Conservation (phyloP, 2,888 invertebrate species). For the Clepsis dumicolana region DNA sequence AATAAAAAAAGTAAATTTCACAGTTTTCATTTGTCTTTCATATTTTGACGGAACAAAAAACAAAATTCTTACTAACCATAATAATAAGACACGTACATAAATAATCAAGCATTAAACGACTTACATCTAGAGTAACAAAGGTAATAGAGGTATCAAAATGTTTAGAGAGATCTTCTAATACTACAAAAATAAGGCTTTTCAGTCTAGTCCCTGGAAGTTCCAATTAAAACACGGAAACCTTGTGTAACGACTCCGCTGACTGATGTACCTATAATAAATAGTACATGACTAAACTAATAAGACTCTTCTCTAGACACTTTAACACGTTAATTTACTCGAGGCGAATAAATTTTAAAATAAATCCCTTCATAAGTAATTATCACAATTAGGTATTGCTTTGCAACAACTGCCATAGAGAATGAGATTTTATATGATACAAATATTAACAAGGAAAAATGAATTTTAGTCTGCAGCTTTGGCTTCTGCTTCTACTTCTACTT, state of each 20-base stretch:
- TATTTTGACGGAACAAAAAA: slow-evolving; percentile 21
- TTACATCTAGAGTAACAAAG: slow-evolving; percentile 28
- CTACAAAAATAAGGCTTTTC: slow-evolving; percentile 40
- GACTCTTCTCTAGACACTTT: slow-evolving; percentile 38
- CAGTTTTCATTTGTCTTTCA: slow-evolving; percentile 13
- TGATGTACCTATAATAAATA: slow-evolving; percentile 33
- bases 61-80: slow-evolving; percentile 14
- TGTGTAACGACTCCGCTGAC: slow-evolving; percentile 21
- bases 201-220: slow-evolving; percentile 39
- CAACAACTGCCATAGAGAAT: slow-evolving; percentile 45
- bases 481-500: background rate
- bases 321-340: slow-evolving; percentile 16
- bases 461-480: slow-evolving; percentile 19
- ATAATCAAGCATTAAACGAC: slow-evolving; percentile 29
- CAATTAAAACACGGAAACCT: slow-evolving; percentile 34
- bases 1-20: slow-evolving; percentile 10
- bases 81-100: slow-evolving; percentile 10
- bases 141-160: slow-evolving; percentile 32
- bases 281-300: slow-evolving; percentile 19
- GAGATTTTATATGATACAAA: slow-evolving; percentile 37
- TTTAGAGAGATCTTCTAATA: slow-evolving; percentile 37
- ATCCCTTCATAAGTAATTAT: slow-evolving; percentile 45
- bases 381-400: slow-evolving; percentile 51
- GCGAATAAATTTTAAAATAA: slow-evolving; percentile 21
- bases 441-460: slow-evolving; percentile 20